Evolutionary conservation across 2,888 invertebrate species (phyloP).

Genomic region (Cheilosia grossa): DNA sequence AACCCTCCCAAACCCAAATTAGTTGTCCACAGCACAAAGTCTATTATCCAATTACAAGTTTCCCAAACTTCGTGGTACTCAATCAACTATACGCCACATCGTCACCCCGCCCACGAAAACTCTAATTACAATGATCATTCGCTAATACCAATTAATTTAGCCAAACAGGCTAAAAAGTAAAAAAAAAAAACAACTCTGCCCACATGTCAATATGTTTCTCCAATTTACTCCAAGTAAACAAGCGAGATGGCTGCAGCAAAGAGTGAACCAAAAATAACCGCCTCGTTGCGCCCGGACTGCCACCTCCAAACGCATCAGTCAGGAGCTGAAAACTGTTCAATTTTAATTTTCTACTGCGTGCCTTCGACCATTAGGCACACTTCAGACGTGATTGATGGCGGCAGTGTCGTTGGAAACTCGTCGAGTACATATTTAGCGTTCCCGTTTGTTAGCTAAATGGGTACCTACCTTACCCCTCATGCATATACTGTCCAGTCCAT

Average conservation of each 20-base stretch:
- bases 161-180: constrained; percentile 49
- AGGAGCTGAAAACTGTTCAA: constrained; percentile 67
- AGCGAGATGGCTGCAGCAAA: constrained; percentile 33
- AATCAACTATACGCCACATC: constrained; percentile 56
- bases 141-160: constrained; percentile 70
- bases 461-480: constrained; percentile 44
- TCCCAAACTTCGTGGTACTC: constrained; percentile 39
- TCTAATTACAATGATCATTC: constrained; percentile 69
- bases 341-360: constrained; percentile 56
- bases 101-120: constrained; percentile 57
- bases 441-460: constrained; percentile 10
- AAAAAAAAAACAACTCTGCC: constrained; percentile 33
- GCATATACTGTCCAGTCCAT: neutral
- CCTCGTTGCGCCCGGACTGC: constrained; percentile 22
- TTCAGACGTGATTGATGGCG: constrained; percentile 71
- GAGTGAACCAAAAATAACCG: constrained; percentile 29
- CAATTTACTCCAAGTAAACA: constrained; percentile 35
- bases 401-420: constrained; percentile 6
- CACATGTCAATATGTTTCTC: constrained; percentile 65
- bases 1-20: neutral
- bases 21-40: neutral
- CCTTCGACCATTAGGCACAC: constrained; percentile 69
- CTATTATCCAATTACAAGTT: constrained; percentile 62
- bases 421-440: constrained; percentile 60
- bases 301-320: constrained; percentile 34